phyloP scores from a whole-genome alignment of 2,888 invertebrate genomes.

The Beris morrisii region DNA sequence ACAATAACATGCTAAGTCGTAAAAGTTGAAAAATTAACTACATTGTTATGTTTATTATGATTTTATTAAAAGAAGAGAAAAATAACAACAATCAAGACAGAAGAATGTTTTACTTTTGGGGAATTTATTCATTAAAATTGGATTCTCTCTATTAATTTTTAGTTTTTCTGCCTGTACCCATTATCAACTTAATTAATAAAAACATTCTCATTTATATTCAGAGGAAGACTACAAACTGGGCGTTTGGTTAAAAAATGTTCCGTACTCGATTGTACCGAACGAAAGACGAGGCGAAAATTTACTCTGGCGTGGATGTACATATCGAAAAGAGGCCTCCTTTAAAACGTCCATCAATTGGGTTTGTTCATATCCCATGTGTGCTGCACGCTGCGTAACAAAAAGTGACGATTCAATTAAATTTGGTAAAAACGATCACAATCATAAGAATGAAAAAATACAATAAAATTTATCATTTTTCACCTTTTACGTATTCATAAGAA shows the following conservation, averaged over 20 bases:
- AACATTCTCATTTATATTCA: background rate
- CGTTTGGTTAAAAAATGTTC: constrained; percentile 42
- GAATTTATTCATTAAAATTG: constrained; percentile 2
- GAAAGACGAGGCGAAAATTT: constrained; percentile 42
- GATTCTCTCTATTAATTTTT: background rate
- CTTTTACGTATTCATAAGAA: too few relatives aligned
- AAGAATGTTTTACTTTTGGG: too few relatives aligned
- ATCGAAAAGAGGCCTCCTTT: constrained; percentile 44
- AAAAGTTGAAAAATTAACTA: too few relatives aligned
- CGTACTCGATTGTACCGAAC: constrained; percentile 39
- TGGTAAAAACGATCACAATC: constrained; percentile 43
- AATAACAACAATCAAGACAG: background rate
- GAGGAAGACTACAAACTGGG: constrained; percentile 40
- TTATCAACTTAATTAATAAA: too few relatives aligned
- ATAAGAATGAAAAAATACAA: constrained; percentile 30
- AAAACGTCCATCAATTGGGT: constrained; percentile 44
- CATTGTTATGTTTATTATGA: background rate
- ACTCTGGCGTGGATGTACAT: constrained; percentile 42
- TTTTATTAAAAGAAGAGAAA: constrained; percentile 14
- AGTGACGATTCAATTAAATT: constrained; percentile 42
- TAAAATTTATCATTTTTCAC: background rate
- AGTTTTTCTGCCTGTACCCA: too few relatives aligned
- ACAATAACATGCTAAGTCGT: too few relatives aligned
- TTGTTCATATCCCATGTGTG: constrained; percentile 42
- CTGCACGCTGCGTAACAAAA: constrained; percentile 43